A percentile compares a stretch with the other conserved stretches of the same genome.
These are phyloP conservation scores for Ambastaia sidthimunki DNA, from an alignment of 2,797 vertebrate species.

Conservation along the genomic window DNA sequence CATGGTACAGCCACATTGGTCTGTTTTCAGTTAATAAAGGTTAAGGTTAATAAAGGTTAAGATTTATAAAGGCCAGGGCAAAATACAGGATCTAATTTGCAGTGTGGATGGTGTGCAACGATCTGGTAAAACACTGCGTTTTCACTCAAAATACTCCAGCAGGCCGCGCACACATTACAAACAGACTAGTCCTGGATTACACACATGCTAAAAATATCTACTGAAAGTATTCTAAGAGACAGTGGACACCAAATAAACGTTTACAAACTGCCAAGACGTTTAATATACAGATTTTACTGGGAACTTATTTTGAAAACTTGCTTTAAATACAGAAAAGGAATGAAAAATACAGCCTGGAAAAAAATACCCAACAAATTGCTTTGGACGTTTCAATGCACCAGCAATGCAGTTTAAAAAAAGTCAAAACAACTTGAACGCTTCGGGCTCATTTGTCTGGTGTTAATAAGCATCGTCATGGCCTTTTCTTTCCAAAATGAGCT, in stretches of 20 bases:
- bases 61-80: conserved; percentile 13
- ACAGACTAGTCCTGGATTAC: conserved; percentile 38
- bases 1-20: conserved; percentile 33
- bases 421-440: no score
- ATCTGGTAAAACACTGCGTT: conserved; percentile 47
- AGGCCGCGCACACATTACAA: conserved; percentile 50
- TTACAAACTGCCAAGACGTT: no score
- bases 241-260: neutral
- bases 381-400: neutral
- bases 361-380: neutral
- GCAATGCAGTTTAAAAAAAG: neutral
- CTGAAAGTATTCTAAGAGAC: conserved; percentile 31
- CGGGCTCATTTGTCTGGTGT: neutral
- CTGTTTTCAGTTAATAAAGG: conserved; percentile 44
- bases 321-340: neutral
- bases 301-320: neutral
- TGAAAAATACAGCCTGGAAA: neutral
- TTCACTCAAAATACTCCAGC: conserved; percentile 53
- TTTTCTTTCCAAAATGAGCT: conserved; percentile 15
- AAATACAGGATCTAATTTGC: conserved; percentile 51
- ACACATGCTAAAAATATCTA: conserved; percentile 41
- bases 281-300: neutral
- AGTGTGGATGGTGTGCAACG: conserved; percentile 46
- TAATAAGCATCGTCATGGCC: conserved; percentile 1
- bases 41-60: conserved; percentile 32